Evolutionary conservation across 2,113 vertebrate genomes (phyloP), one percentile per base, ranked within the genome.

Genomic region (Microtus pennsylvanicus): DNA sequence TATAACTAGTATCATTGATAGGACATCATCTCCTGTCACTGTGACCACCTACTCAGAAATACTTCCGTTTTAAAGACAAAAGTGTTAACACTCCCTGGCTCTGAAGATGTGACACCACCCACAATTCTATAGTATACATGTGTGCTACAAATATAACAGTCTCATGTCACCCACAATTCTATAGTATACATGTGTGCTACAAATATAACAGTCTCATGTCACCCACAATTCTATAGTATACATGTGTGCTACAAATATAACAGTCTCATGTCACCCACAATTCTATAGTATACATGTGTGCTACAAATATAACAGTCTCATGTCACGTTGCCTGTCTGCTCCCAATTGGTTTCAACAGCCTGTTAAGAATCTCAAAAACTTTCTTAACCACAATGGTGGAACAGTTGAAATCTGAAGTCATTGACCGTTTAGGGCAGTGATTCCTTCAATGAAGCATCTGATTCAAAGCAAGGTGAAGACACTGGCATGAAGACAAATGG

Each of bases 391-490:
- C 4, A 75, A 19, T 3, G 65, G 42, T 16, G 67, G 78, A 80
- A 58, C 7, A 74, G 65, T 77, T 90, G 65, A 93, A 96, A 97
- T 82, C 50, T 1, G 12, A 96, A 89, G 38, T 96, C 77, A 61
- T 0, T 87, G 50, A 5, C 65, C 28, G 63, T 91, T 85, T 87
- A 52, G 87, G 91, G 93, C 94, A 87, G 33, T 69, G 22, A 96
- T 89, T 65, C 28, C 92, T 50, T 65, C 69, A 87, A 50, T 10
- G 38, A 96, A 94, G 47, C 91, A 87, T 38, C 35, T 52, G 69
- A 94, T 91, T 58, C 90, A 87, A 95, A 95, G 65, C 45, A 88
- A 81, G 22, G 61, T 74, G 55, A 50, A 95, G 97, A 90, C 21
- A 63, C 1, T 74, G 47, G 65, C 69, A 69, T 45, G 13, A 94